phyloP scores from a whole-genome alignment of 2,888 invertebrate species.

The Anoplius nigerrimus region DNA sequence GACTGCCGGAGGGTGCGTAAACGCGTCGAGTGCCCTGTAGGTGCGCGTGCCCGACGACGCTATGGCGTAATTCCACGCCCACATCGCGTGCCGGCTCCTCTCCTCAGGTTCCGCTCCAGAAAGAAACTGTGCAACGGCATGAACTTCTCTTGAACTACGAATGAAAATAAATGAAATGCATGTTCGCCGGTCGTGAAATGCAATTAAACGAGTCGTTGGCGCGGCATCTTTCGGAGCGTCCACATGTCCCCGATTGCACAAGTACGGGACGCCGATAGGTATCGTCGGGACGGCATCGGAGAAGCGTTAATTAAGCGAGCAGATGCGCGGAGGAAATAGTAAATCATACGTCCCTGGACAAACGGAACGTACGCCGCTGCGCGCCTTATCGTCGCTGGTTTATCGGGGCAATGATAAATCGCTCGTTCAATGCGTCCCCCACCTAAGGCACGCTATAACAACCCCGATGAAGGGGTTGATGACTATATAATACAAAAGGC shows the following conservation, averaged over 20 bases:
- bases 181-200: too few species aligned
- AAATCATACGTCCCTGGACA: conserved; percentile 51
- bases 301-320: conserved; percentile 58
- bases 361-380: conserved; percentile 57
- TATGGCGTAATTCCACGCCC: too few species aligned
- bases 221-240: conserved; percentile 28
- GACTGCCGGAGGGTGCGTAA: conserved; percentile 6
- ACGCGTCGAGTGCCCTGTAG: background rate
- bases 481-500: conserved; percentile 65
- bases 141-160: too few species aligned
- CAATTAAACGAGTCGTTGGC: conserved; percentile 44
- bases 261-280: conserved; percentile 37
- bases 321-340: conserved; percentile 59
- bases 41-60: background rate
- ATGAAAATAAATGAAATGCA: too few species aligned
- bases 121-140: too few species aligned
- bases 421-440: conserved; percentile 50
- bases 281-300: conserved; percentile 54
- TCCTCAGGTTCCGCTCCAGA: too few species aligned
- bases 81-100: too few species aligned
- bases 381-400: conserved; percentile 64
- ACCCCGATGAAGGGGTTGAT: conserved; percentile 64
- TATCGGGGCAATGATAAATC: conserved; percentile 72
- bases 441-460: conserved; percentile 55
- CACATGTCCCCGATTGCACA: background rate